Conservation (phyloP, 2,888 invertebrate genomes). For the Eristalis arbustorum region DNA sequence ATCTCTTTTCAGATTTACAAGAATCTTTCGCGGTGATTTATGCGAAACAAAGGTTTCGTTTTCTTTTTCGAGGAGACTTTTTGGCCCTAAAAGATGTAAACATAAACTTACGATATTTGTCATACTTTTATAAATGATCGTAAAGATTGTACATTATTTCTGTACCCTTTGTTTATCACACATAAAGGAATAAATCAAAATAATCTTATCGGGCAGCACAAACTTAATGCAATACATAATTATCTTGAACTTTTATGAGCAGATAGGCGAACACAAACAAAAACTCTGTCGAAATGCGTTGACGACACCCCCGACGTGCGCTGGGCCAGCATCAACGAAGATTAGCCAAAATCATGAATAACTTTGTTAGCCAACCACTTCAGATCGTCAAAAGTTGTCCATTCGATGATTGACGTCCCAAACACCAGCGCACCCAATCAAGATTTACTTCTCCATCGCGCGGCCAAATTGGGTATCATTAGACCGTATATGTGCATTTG, state of each 20-base stretch:
- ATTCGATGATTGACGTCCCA: background rate
- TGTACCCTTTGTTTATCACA: background rate
- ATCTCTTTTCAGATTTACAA: too few relatives aligned
- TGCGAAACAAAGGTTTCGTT: too few relatives aligned
- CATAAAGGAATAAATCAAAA: background rate
- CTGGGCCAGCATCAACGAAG: background rate
- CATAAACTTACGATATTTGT: background rate
- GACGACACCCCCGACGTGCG: background rate
- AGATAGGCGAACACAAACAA: background rate
- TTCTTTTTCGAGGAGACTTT: too few relatives aligned
- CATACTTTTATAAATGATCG: background rate
- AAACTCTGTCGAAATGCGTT: background rate
- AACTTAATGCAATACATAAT: background rate
- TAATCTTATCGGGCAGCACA: background rate
- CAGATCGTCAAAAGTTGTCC: background rate
- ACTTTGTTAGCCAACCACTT: background rate
- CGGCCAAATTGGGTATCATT: background rate
- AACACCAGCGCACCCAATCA: background rate
- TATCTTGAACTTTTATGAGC: background rate
- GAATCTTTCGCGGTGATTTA: too few relatives aligned
- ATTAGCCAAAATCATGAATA: background rate
- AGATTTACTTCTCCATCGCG: background rate
- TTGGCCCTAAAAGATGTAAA: too few relatives aligned
- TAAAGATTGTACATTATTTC: background rate
- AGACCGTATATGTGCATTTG: background rate